A percentile compares a stretch with the other conserved stretches of the same genome.
Conservation (phyloP, 2,113 vertebrate genomes). For the Daboia siamensis region DNA sequence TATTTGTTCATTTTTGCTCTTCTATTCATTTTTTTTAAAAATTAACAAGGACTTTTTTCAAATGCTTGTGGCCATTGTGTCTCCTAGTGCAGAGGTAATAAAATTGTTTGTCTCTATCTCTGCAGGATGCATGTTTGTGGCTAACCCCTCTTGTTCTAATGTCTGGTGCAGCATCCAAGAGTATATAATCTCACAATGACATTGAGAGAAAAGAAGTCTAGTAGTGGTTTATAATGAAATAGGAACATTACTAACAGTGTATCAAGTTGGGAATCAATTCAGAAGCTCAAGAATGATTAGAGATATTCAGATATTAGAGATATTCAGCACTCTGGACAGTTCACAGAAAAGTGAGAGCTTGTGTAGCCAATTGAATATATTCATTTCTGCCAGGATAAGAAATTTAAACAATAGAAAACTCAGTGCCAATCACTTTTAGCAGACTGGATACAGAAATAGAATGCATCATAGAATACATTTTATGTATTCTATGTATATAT, state of each 20-base stretch:
- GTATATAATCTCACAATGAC: not conserved
- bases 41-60: too few species aligned
- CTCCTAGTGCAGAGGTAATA: too few species aligned
- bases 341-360: not conserved
- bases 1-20: too few species aligned
- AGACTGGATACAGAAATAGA: not conserved
- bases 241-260: not conserved
- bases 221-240: not conserved
- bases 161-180: not conserved
- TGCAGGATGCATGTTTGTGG: too few species aligned
- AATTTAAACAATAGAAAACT: not conserved
- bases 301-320: not conserved
- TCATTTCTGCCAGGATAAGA: not conserved
- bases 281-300: not conserved
- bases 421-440: not conserved
- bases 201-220: not conserved
- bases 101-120: too few species aligned
- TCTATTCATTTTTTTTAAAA: too few species aligned
- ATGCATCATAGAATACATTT: not conserved
- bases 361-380: not conserved
- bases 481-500: too few species aligned
- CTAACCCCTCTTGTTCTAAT: not conserved
- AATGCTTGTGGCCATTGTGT: too few species aligned
- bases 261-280: not conserved
- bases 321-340: constrained; percentile 1